Evolutionary conservation across 1,140 invertebrate genomes (phyloP).

Genomic region (Brachionus plicatilis): DNA sequence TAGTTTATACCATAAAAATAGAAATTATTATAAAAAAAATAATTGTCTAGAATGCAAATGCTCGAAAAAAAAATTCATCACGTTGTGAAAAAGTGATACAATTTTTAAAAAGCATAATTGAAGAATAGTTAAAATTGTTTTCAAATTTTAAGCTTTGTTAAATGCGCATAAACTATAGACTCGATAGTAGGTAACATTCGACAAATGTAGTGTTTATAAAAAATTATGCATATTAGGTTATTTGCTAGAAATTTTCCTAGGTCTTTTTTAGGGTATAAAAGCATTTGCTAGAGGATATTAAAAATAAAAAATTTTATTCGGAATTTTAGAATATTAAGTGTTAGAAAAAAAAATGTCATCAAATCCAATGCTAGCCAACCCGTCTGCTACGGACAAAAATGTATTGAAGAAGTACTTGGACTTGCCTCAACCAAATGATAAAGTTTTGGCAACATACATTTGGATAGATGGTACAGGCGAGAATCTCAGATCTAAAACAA

Average conservation of each 20-base stretch:
- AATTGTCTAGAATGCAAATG: not conserved
- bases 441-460: slow-evolving; percentile 63
- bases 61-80: not conserved
- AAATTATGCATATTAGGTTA: not conserved
- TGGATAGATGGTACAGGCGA: slow-evolving; percentile 94
- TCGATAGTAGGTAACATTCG: not conserved
- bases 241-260: not conserved
- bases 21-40: not conserved
- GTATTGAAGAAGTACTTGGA: slow-evolving; percentile 34
- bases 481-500: slow-evolving; percentile 76
- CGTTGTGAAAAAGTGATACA: not conserved
- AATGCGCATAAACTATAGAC: not conserved
- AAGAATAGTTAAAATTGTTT: not conserved
- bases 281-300: not conserved
- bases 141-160: not conserved
- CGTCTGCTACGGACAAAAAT: slow-evolving; percentile 29
- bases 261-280: not conserved
- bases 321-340: slow-evolving; percentile 80
- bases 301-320: slow-evolving; percentile 48
- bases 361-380: slow-evolving; percentile 35
- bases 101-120: not conserved
- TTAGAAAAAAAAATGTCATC: not conserved
- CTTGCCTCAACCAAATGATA: slow-evolving; percentile 19
- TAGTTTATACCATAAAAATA: not conserved
- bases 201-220: not conserved